Conservation (phyloP, 2,797 vertebrate species). For the Buceros bicornis region DNA sequence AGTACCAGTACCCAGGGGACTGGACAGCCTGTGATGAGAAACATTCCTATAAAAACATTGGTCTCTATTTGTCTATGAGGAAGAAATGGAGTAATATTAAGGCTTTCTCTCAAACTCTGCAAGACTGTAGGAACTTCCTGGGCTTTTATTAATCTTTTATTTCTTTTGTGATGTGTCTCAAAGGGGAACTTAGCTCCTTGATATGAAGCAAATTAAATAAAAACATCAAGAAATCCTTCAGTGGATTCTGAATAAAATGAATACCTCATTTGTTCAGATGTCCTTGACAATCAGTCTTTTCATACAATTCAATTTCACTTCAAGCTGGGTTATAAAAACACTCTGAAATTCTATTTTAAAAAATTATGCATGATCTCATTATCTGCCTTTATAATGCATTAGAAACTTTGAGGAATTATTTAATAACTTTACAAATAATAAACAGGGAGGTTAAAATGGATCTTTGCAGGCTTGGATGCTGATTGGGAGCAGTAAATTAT, state of each 20-base stretch:
- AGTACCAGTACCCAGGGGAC: not conserved
- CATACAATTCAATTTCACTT: slow-evolving; percentile 71
- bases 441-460: not conserved
- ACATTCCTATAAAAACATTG: not conserved
- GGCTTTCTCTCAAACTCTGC: slow-evolving; percentile 58
- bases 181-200: slow-evolving; percentile 65
- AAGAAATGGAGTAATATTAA: slow-evolving; percentile 35
- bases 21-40: not conserved
- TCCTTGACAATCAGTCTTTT: slow-evolving; percentile 75
- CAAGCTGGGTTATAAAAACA: slow-evolving; percentile 68
- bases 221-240: slow-evolving; percentile 73
- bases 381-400: slow-evolving; percentile 44
- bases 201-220: slow-evolving; percentile 76
- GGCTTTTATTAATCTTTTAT: slow-evolving; percentile 77
- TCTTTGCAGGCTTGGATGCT: not conserved
- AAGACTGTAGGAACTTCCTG: slow-evolving; percentile 48
- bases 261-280: slow-evolving; percentile 69
- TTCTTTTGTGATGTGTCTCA: slow-evolving; percentile 67
- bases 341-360: slow-evolving; percentile 60
- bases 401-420: slow-evolving; percentile 48
- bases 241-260: slow-evolving; percentile 73
- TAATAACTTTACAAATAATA: slow-evolving; percentile 65
- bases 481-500: slow-evolving; percentile 10
- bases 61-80: slow-evolving; percentile 14
- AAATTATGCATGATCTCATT: slow-evolving; percentile 42